Evolutionary conservation across 2,888 invertebrate genomes (phyloP).

Genomic region (Therioaphis trifolii): DNA sequence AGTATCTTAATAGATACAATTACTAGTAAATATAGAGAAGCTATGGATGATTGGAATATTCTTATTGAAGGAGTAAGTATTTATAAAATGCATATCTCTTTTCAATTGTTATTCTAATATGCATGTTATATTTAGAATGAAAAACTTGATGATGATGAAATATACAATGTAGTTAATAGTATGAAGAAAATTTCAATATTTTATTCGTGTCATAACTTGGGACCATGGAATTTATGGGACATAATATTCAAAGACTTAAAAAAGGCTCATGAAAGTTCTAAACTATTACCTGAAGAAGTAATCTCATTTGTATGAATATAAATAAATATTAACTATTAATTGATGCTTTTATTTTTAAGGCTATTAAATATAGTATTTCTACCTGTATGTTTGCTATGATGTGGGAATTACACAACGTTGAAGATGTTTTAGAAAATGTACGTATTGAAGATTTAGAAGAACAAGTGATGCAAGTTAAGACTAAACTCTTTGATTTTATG

Average conservation of each 20-base stretch:
- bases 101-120: constrained; percentile 35
- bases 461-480: constrained; percentile 74
- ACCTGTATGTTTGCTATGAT: constrained; percentile 76
- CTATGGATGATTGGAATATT: constrained; percentile 86
- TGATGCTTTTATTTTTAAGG: constrained; percentile 68
- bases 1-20: constrained; percentile 94
- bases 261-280: constrained; percentile 71
- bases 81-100: constrained; percentile 28
- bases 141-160: constrained; percentile 94
- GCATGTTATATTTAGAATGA: constrained; percentile 74
- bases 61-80: constrained; percentile 74
- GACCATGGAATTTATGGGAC: constrained; percentile 91
- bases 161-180: constrained; percentile 89
- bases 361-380: constrained; percentile 83
- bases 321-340: neutral
- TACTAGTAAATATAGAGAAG: constrained; percentile 86
- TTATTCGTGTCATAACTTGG: constrained; percentile 93
- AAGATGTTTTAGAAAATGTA: constrained; percentile 77
- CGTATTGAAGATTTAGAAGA: constrained; percentile 73
- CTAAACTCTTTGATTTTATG: constrained; percentile 81
- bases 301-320: constrained; percentile 18
- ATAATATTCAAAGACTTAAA: constrained; percentile 81
- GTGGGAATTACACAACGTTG: constrained; percentile 88
- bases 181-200: constrained; percentile 94
- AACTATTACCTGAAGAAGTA: constrained; percentile 72